Conservation (phyloP, 2,797 vertebrate species). For the Pachyuromys duprasi region DNA sequence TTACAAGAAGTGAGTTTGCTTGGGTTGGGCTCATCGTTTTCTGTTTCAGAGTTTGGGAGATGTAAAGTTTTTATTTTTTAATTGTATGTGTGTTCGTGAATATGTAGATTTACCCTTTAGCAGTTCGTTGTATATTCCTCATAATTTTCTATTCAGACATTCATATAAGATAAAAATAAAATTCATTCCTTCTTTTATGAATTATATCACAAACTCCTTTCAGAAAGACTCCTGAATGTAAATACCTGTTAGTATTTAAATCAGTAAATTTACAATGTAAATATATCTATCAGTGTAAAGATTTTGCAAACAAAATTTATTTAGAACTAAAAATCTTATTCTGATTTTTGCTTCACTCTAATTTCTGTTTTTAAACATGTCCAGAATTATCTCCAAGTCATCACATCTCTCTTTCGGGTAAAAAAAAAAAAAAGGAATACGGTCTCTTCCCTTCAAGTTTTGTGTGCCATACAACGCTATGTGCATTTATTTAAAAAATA, state of each 20-base stretch:
- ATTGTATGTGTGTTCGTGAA: neutral
- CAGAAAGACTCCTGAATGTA: neutral
- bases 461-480: neutral
- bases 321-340: neutral
- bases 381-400: neutral
- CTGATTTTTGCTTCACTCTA: neutral
- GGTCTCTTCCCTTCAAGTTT: neutral
- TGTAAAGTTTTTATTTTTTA: neutral
- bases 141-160: neutral
- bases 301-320: neutral
- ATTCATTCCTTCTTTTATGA: neutral
- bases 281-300: neutral
- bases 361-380: neutral
- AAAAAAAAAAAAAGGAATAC: neutral
- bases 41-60: neutral
- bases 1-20: neutral
- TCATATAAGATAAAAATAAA: neutral
- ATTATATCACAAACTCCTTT: neutral
- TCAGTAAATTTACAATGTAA: no score
- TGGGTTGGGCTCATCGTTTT: neutral
- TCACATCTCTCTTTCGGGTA: neutral
- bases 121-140: neutral
- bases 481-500: neutral
- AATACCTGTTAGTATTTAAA: neutral
- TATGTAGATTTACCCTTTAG: neutral